Base-by-base conservation (phyloP, 2,888 invertebrate genomes). In the Ophion ellenae region DNA sequence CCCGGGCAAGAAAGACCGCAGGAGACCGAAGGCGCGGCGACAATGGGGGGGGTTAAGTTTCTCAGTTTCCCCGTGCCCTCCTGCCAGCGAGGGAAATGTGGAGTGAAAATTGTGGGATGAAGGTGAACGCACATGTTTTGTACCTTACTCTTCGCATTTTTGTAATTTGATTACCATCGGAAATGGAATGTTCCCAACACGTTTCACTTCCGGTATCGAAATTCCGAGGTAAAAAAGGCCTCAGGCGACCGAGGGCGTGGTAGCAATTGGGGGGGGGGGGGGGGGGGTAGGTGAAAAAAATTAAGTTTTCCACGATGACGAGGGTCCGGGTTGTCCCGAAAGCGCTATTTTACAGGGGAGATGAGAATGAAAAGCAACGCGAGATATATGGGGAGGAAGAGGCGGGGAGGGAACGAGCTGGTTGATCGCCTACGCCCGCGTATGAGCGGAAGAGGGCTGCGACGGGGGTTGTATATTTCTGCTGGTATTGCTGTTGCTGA, bases 401-500 rank as follows among this genome's bases (percentile, higher is more conserved):
- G 17, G 53, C 17, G 2, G 17, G 32, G n/a, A 78, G 77, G 28
- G 61, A 45, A 32, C 53, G 45, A 80, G 70, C 78, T 32, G 1
- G 76, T 45, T 47, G 67, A 67, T 66, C 77, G 32, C 24, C 20
- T 67, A 67, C 59, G 70, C 78, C 40, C 40, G 40, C 40, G 69
- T 69, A 45, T 24, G 14, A 45, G 24, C 45, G 11, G 69, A 45
- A 78, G 45, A 61, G 20, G 59, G 57, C 70, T 69, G 20, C 64
- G 9, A 40, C 53, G 53, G 74, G 57, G 40, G 59, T 74, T 63
- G 79, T 79, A 40, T 78, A 64, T 79, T 79, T n/a, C 66, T 70
- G 70, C 74, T 64, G 47, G 61, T 69, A 67, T 69, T 75, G 79
- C 83, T 74, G 75, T 75, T 83, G 69, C 83, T 63, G 79, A 79